Conservation (phyloP, 2,888 invertebrate species). For the Gandaritis pyraliata region DNA sequence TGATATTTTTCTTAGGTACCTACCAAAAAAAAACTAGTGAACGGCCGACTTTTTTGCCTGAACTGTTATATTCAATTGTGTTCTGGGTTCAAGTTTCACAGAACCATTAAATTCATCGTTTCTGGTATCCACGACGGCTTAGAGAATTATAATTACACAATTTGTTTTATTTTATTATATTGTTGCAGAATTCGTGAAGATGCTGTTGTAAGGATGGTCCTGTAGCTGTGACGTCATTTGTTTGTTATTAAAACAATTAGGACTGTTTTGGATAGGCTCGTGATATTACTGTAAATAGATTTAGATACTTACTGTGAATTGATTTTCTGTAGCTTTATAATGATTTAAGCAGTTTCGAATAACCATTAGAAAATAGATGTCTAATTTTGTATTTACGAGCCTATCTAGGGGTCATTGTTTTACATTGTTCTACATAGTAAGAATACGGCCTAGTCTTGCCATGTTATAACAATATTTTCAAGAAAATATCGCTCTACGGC, state of each 20-base stretch:
- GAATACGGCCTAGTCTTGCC: constrained; percentile 15
- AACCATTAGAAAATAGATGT: neutral
- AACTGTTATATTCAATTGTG: too few relatives aligned
- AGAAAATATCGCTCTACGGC: neutral
- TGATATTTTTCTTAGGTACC: too few relatives aligned
- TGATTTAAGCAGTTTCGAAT: too few relatives aligned
- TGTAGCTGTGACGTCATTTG: constrained; percentile 2
- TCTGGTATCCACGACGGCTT: too few relatives aligned
- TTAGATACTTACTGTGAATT: too few relatives aligned
- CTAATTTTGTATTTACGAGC: constrained; percentile 3
- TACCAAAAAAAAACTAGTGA: too few relatives aligned
- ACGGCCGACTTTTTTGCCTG: too few relatives aligned
- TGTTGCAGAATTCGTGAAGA: constrained; percentile 85
- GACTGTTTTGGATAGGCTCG: constrained; percentile 3
- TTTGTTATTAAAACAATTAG: constrained; percentile 1
- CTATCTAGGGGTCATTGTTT: neutral
- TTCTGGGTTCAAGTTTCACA: too few relatives aligned
- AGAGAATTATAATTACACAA: too few relatives aligned
- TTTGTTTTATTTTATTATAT: constrained; percentile 31
- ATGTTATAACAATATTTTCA: constrained; percentile 6
- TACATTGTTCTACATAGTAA: neutral
- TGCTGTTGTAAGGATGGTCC: constrained; percentile 73
- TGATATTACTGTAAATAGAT: too few relatives aligned
- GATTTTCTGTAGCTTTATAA: too few relatives aligned
- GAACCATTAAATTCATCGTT: too few relatives aligned